Conservation (phyloP, 1,140 invertebrate species). For the Ceratosolen solmsi region DNA sequence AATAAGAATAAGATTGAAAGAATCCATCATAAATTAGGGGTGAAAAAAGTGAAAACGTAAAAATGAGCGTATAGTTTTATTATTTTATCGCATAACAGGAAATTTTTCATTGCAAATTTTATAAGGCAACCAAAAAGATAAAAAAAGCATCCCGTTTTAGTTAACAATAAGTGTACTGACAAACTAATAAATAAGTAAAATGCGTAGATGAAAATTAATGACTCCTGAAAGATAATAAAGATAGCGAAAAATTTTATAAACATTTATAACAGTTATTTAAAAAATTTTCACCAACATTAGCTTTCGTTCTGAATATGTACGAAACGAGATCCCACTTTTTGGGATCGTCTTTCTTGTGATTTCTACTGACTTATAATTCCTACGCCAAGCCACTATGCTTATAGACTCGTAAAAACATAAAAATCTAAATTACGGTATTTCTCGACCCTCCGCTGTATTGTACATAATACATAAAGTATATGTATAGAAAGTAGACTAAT, state of each 20-base stretch:
- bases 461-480: not conserved
- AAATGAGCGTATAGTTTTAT: slow-evolving; percentile 54
- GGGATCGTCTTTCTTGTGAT: slow-evolving; percentile 64
- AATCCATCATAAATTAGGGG: slow-evolving; percentile 28
- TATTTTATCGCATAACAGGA: slow-evolving; percentile 60
- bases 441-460: not conserved
- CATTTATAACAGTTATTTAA: slow-evolving; percentile 69
- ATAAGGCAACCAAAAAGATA: slow-evolving; percentile 42
- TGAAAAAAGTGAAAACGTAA: no score
- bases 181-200: slow-evolving; percentile 56
- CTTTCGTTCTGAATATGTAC: slow-evolving; percentile 52
- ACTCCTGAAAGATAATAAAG: no score
- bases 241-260: slow-evolving; percentile 63
- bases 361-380: slow-evolving; percentile 58
- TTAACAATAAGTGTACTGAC: slow-evolving; percentile 64
- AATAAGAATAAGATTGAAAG: slow-evolving; percentile 4
- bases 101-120: slow-evolving; percentile 57
- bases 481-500: not conserved
- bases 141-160: slow-evolving; percentile 69
- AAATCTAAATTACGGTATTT: slow-evolving; percentile 53
- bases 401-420: slow-evolving; percentile 64
- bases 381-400: not conserved
- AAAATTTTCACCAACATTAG: slow-evolving; percentile 63
- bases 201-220: not conserved
- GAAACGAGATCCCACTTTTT: slow-evolving; percentile 62